Base-by-base conservation (phyloP, 1,140 invertebrate species). In the Drosophila nebulosa region DNA sequence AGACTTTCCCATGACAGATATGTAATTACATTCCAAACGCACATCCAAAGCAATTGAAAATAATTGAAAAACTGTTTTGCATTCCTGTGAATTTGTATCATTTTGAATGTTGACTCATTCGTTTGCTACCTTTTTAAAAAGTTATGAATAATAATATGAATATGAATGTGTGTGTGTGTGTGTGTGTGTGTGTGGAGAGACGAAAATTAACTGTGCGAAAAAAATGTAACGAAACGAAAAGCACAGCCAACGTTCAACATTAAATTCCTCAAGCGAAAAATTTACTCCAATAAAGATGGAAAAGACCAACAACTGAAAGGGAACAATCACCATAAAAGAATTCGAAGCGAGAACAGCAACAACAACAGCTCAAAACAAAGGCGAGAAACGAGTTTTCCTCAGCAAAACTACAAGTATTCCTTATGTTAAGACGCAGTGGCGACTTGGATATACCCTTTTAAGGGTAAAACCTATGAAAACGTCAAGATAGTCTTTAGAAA, bases 201-300 rank as follows among this genome's bases (percentile, higher is more conserved):
- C 22, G 36, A 60, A 72, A 85, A 86, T 81, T 81, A 88, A 86
- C 78, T 88, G 69, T 88, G 83, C 81, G 81, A 86, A 88, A 78
- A 81, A 83, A 78, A 35, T 12, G 12, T 2, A 42, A 42, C n/a
- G n/a, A 16, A 42, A 42, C 4, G 12, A 46, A 18, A 81, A 81
- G 65, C 81, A 78, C 78, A 69, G 32, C 71, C 73, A 69, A 32
- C 71, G 80, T 70, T 42, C 64, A 76, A 71, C 83, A 78, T 86
- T 78, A 78, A 83, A 75, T 88, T 88, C 81, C 78, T 88, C 83
- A 86, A 89, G 83, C 81, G 81, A 88, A 78, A 86, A 81, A 86
- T 86, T 71, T 86, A 86, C 78, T 86, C 75, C 78, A 88, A 88
- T 86, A 74, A 69, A 64, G 78, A 78, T 46, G 39, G 68, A 69